phyloP scores from a whole-genome alignment of 2,113 vertebrate genomes.

The Lipotes vexillifer region DNA sequence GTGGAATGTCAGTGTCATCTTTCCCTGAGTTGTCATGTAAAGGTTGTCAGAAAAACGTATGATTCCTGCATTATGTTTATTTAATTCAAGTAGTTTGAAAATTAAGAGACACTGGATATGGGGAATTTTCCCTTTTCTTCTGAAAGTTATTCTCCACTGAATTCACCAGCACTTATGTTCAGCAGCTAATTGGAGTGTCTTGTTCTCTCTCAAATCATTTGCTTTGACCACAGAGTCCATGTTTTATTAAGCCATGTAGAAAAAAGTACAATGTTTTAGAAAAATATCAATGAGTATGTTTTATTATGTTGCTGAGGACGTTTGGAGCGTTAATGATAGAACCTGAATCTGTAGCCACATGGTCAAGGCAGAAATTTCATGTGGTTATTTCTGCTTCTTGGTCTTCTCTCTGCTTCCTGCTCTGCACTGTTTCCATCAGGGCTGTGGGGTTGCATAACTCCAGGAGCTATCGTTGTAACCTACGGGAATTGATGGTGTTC shows the following conservation, averaged over 20 bases:
- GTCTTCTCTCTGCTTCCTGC: not conserved
- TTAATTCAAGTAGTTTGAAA: not conserved
- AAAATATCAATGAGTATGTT: not conserved
- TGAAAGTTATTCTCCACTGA: not conserved
- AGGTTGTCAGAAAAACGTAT: not conserved
- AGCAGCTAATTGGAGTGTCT: not conserved
- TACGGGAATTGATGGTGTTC: not conserved
- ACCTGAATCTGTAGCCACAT: not conserved
- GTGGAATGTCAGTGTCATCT: not conserved
- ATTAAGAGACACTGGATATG: not conserved
- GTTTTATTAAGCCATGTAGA: not conserved
- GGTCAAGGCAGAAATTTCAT: not conserved
- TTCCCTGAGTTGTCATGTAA: not conserved
- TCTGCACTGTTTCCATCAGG: not conserved
- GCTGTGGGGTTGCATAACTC: not conserved
- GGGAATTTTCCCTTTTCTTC: not conserved
- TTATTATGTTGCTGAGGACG: not conserved
- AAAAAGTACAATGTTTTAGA: not conserved
- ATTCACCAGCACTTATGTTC: not conserved
- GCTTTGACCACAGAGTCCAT: not conserved
- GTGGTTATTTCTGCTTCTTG: not conserved
- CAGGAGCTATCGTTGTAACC: too few relatives aligned
- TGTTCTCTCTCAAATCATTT: not conserved
- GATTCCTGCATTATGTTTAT: not conserved
- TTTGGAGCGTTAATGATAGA: not conserved